Conservation (phyloP, 2,888 invertebrate species). For the Tupiocoris notatus region DNA sequence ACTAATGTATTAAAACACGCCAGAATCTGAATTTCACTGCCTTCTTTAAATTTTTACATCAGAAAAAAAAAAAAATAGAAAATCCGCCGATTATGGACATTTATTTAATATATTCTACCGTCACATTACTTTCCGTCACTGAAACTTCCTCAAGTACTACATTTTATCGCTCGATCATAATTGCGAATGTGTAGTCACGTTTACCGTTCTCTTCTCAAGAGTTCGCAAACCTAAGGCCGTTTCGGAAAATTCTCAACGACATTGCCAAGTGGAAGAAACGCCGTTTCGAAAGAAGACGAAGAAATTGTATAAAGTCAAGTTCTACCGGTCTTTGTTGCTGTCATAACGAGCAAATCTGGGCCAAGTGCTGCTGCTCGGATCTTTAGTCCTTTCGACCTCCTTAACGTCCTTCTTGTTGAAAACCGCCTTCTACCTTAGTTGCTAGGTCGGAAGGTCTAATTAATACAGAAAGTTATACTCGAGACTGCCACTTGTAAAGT, state of each 20-base stretch:
- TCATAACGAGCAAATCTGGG: conserved; percentile 39
- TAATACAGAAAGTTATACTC: conserved; percentile 15
- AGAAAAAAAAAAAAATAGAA: too few species aligned
- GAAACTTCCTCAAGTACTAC: too few species aligned
- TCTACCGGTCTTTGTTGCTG: background rate
- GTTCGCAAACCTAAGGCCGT: too few species aligned
- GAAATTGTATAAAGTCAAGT: background rate
- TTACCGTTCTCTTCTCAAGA: too few species aligned
- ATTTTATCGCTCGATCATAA: too few species aligned
- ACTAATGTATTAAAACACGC: too few species aligned
- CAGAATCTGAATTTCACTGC: too few species aligned
- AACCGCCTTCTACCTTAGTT: background rate
- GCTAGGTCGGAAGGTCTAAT: conserved; percentile 14
- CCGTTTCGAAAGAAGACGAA: background rate
- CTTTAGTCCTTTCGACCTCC: conserved; percentile 5
- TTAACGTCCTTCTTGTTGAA: background rate
- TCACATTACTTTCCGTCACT: too few species aligned
- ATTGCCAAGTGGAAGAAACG: background rate
- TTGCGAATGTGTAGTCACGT: too few species aligned
- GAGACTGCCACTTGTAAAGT: background rate
- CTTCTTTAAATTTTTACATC: too few species aligned
- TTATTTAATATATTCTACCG: too few species aligned
- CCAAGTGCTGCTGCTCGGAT: conserved; percentile 2
- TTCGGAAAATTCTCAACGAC: background rate
- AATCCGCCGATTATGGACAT: too few species aligned